A percentile compares a stretch with the other conserved stretches of the same genome.
Evolutionary conservation across 2,113 vertebrate genomes (phyloP).

Genomic region (Elachura formosa): DNA sequence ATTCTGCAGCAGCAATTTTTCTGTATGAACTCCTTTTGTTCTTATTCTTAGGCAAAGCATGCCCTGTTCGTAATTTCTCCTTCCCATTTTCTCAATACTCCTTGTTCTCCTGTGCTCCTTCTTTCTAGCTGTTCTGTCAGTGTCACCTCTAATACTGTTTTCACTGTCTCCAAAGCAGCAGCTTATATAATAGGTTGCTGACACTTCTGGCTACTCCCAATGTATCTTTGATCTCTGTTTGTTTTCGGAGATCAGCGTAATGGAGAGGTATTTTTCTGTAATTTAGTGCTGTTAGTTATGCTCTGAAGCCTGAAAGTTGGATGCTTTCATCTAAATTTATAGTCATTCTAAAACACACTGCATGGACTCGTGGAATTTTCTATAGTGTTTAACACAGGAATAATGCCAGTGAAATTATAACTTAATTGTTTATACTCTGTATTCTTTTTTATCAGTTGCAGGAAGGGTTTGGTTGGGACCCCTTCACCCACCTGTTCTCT

Average conservation of each 20-base stretch:
- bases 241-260: not conserved
- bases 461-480: constrained; percentile 78
- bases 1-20: not conserved
- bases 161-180: not conserved
- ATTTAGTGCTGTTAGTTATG: not conserved
- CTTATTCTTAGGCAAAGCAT: not conserved
- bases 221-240: not conserved
- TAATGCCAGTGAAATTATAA: not conserved
- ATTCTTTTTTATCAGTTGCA: constrained; percentile 65
- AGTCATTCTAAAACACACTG: not conserved
- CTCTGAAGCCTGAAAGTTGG: not conserved
- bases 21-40: not conserved
- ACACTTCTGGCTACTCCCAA: not conserved
- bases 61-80: not conserved
- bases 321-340: not conserved
- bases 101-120: not conserved
- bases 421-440: not conserved
- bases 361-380: not conserved
- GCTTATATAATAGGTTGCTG: not conserved
- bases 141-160: not conserved
- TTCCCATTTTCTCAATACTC: not conserved
- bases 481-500: constrained; percentile 68
- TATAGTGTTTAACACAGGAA: not conserved
- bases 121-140: not conserved
- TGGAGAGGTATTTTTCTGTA: not conserved